These are phyloP conservation scores for Drosophila persimilis DNA, from an alignment of 1,140 invertebrate genomes.

Conservation along the genomic window DNA sequence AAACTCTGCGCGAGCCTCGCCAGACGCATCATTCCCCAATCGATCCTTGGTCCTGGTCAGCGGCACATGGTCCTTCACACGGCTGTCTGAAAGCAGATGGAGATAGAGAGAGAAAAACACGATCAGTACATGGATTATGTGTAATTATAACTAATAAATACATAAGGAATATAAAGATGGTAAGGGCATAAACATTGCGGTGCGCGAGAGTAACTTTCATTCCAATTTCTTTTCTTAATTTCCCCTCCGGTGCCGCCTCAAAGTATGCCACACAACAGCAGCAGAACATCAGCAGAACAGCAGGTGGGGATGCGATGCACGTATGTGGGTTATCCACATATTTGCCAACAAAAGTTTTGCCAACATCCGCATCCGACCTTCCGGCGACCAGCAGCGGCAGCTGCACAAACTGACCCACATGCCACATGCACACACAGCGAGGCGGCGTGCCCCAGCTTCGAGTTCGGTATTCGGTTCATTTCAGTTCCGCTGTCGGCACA, in stretches of 20 bases:
- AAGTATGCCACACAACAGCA: slow-evolving; percentile 40
- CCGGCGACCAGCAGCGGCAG: slow-evolving; percentile 38
- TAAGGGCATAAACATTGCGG: no score
- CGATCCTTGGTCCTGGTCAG: slow-evolving; percentile 22
- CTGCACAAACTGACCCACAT: slow-evolving; percentile 64
- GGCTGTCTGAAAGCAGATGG: slow-evolving; percentile 19
- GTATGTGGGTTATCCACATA: slow-evolving; percentile 61
- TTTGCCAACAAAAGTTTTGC: slow-evolving; percentile 31
- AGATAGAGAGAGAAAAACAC: background rate
- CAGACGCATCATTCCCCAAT: slow-evolving; percentile 73
- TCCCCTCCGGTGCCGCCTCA: slow-evolving; percentile 17
- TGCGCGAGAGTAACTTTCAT: background rate
- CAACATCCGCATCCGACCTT: slow-evolving; percentile 4
- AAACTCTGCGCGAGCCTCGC: slow-evolving; percentile 70
- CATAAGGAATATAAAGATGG: no score
- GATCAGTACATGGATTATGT: background rate
- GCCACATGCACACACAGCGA: no score
- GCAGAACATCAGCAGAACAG: background rate
- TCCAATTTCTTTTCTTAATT: background rate
- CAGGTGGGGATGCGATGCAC: background rate
- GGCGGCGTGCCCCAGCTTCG: background rate
- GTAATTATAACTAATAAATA: no score
- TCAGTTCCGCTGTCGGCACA: slow-evolving; percentile 3
- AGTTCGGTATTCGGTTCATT: background rate
- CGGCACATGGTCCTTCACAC: slow-evolving; percentile 18